Percentiles rank a stretch among this genome's conserved stretches.
These are phyloP conservation scores for Flexamia atlantica DNA, from an alignment of 2,888 invertebrate genomes.

Conservation along the genomic window DNA sequence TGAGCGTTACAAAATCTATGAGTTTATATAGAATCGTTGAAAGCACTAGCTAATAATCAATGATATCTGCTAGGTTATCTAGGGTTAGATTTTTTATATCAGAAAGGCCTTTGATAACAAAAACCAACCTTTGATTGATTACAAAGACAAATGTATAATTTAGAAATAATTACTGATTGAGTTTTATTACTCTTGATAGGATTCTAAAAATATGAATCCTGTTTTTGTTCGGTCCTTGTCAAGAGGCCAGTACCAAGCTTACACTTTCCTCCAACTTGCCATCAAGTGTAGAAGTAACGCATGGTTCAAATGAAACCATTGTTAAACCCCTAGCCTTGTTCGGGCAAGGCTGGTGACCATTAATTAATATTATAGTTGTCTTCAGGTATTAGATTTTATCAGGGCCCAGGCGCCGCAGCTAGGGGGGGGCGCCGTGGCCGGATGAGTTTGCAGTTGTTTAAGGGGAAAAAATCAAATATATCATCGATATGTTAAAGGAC, in stretches of 20 bases:
- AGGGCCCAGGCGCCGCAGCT: too few species aligned
- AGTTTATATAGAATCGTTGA: neutral
- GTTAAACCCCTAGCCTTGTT: too few species aligned
- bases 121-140: conserved; percentile 32
- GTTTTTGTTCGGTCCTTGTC: neutral
- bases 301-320: neutral
- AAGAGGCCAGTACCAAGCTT: neutral
- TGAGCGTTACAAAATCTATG: neutral
- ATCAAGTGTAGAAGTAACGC: neutral
- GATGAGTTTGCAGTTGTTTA: too few species aligned
- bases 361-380: too few species aligned
- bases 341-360: too few species aligned
- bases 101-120: neutral
- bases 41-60: neutral
- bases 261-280: neutral
- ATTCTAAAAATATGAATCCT: neutral
- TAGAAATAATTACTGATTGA: conserved; percentile 31
- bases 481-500: too few species aligned
- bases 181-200: conserved; percentile 8
- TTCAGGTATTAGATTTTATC: too few species aligned
- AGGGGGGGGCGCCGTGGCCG: too few species aligned
- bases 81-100: neutral
- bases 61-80: conserved; percentile 10
- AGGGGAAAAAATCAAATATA: too few species aligned
- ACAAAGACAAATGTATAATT: conserved; percentile 5